Evolutionary conservation across 2,797 vertebrate genomes (phyloP), one percentile per base, ranked within the genome.

Genomic region (Karalla daura): DNA sequence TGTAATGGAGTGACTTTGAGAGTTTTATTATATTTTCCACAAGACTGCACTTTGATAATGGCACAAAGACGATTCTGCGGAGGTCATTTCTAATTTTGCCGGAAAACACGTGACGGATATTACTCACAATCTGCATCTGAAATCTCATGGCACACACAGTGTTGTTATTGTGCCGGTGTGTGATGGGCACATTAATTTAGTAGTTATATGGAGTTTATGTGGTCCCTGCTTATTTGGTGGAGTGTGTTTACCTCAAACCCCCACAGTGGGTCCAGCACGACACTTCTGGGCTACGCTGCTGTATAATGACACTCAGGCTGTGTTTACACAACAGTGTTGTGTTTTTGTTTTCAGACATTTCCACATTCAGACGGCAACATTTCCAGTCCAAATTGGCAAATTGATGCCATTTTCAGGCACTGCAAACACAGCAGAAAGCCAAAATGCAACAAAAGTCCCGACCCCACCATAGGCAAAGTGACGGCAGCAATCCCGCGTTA

Each of bases 1-100:
- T 53, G 41, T 55, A 65, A 75, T 54, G 35, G 46, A 49, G 63
- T 18, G 37, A 46, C 76, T 62, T 75, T 44, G 25, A 10, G 70
- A 55, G 20, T 63, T 69, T 74, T 45, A 77, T 76, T 58, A 32
- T 53, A 56, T 55, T 85, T 77, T 70, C 30, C 63, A 33, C 59
- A 60, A 39, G 30, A 33, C 32, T 41, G 5, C 50, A n/a, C 69
- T 45, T 2, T 5, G 50, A 71, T 41, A 81, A 51, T 2, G 12
- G 7, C 37, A 27, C 35, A 14, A n/a, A n/a, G 32, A 70, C 53
- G 20, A 73, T 47, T 44, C 52, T 33, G 30, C 21, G 18, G 49
- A 39, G 43, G 68, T 63, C 39, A 8, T 71, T 79, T 70, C 58
- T 58, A 21, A 65, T 79, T 71, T 73, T 49, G 49, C 47, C 61